These are phyloP conservation scores for Microcebus tavaratra DNA, from an alignment of 2,113 vertebrate genomes.

Conservation along the genomic window DNA sequence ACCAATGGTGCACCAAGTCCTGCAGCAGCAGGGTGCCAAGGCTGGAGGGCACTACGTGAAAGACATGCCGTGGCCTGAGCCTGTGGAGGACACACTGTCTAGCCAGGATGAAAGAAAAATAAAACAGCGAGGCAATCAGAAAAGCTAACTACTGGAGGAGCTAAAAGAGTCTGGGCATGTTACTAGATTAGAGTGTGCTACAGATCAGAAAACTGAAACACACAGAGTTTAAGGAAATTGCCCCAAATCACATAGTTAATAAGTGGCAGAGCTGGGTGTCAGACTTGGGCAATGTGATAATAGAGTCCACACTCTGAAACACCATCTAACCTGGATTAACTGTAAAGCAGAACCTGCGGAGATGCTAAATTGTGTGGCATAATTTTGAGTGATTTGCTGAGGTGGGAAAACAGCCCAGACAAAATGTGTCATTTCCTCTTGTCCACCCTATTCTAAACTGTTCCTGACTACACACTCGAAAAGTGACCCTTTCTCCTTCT, in stretches of 20 bases:
- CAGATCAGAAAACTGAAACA: constrained; percentile 2
- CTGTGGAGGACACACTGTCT: background rate
- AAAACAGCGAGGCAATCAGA: background rate
- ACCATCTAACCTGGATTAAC: background rate
- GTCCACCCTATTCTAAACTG: background rate
- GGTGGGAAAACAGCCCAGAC: background rate
- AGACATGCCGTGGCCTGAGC: background rate
- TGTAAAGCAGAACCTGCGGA: background rate
- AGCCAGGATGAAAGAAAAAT: background rate
- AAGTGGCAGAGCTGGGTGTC: constrained; percentile 27
- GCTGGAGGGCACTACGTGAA: background rate
- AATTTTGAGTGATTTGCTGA: background rate
- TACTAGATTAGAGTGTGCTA: background rate
- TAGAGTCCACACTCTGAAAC: background rate
- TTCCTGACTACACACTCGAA: background rate
- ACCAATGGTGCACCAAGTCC: background rate
- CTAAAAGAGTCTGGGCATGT: background rate
- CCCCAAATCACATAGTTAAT: background rate
- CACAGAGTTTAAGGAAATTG: constrained; percentile 49
- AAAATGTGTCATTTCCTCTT: background rate
- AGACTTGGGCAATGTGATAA: background rate
- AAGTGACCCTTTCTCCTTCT: background rate
- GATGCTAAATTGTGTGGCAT: background rate
- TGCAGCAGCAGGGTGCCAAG: background rate
- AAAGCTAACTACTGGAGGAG: background rate